These are phyloP conservation scores for Karalla daura DNA, from an alignment of 2,797 vertebrate genomes.

Conservation along the genomic window DNA sequence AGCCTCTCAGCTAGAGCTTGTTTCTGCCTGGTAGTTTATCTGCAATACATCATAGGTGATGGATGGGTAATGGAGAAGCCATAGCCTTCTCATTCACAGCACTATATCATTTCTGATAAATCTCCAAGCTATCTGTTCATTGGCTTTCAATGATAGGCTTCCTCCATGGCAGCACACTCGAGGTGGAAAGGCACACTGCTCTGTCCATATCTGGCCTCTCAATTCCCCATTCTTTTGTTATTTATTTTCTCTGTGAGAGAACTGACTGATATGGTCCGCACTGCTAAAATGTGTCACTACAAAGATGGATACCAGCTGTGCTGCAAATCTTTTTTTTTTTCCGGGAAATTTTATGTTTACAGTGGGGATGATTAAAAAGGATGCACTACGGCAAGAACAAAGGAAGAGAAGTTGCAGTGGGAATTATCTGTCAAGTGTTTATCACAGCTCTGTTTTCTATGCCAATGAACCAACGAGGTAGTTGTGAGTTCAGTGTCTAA, in stretches of 20 bases:
- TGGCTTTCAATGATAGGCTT: conserved; percentile 67
- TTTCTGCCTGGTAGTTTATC: conserved; percentile 70
- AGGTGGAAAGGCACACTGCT: conserved; percentile 57
- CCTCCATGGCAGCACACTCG: conserved; percentile 28
- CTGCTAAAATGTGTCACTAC: conserved; percentile 2
- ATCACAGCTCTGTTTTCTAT: conserved; percentile 12
- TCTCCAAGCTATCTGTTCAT: conserved; percentile 76
- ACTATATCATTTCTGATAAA: conserved; percentile 77
- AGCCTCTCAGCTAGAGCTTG: conserved; percentile 71
- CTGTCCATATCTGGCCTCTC: conserved; percentile 79
- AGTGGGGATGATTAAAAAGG: neutral
- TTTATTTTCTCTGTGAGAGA: conserved; percentile 68
- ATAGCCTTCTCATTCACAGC: conserved; percentile 60
- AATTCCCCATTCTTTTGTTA: conserved; percentile 60
- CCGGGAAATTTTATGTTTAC: neutral
- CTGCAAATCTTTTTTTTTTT: neutral
- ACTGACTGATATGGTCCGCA: conserved; percentile 49
- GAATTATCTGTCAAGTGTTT: conserved; percentile 29
- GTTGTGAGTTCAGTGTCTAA: conserved; percentile 32
- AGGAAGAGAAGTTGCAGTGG: neutral
- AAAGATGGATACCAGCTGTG: neutral
- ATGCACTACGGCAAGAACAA: neutral
- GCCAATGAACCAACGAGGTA: conserved; percentile 8
- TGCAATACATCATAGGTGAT: conserved; percentile 67
- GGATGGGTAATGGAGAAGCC: conserved; percentile 63